A percentile compares a stretch with the other conserved stretches of the same genome.
These are phyloP conservation scores for Urocynchramus pylzowi DNA, from an alignment of 2,113 vertebrate genomes.

Conservation along the genomic window DNA sequence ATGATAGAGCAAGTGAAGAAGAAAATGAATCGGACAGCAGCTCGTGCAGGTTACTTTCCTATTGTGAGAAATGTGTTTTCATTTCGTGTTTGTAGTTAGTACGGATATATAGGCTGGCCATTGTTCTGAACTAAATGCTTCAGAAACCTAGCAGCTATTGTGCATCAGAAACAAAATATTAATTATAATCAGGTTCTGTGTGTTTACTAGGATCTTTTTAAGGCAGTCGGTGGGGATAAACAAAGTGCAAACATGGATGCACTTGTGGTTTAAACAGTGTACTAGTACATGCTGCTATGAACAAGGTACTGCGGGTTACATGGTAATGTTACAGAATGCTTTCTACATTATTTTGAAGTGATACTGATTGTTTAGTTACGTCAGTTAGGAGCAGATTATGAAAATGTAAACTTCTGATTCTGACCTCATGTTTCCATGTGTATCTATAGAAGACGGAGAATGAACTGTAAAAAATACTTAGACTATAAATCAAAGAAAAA, in stretches of 20 bases:
- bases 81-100: not conserved
- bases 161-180: not conserved
- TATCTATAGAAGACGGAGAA: not conserved
- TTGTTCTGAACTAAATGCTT: not conserved
- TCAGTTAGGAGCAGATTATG: not conserved
- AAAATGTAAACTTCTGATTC: not conserved
- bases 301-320: not conserved
- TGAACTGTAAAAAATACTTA: not conserved
- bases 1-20: slow-evolving; percentile 79
- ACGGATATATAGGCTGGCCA: not conserved
- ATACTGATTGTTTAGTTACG: not conserved
- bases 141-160: not conserved
- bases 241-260: not conserved
- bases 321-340: not conserved
- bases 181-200: not conserved
- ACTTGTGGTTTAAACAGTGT: not conserved
- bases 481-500: not conserved
- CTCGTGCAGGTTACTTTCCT: slow-evolving; percentile 88
- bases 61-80: slow-evolving; percentile 20
- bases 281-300: not conserved
- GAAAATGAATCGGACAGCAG: slow-evolving; percentile 90
- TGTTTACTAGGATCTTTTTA: not conserved
- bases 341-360: not conserved
- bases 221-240: not conserved
- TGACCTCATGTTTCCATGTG: not conserved